Percentiles rank a stretch among this genome's conserved stretches.
Conservation (phyloP, 1,140 invertebrate genomes). For the Portunus trituberculatus region DNA sequence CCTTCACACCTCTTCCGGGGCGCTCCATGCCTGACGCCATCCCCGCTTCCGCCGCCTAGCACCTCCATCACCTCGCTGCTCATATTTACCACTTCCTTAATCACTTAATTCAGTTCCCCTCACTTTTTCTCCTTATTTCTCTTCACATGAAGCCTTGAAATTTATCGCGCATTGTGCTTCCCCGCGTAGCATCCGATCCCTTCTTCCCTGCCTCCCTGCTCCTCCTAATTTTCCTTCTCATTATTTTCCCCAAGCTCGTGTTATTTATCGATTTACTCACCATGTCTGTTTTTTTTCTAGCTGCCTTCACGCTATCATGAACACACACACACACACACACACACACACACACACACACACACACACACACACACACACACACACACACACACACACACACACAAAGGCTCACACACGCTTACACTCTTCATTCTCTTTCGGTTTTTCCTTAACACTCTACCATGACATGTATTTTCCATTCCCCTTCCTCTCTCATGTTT, state of each 20-base stretch:
- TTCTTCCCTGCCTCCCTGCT: background rate
- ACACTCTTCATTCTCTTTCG: background rate
- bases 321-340: background rate
- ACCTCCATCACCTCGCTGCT: background rate
- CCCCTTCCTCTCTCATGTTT: background rate
- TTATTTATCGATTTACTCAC: background rate
- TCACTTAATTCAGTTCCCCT: background rate
- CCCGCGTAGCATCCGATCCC: background rate
- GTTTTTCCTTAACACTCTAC: background rate
- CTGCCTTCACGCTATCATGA: background rate
- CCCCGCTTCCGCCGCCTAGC: background rate
- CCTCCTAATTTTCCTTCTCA: background rate
- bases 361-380: constrained; percentile 21
- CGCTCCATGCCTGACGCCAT: background rate
- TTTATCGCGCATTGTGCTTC: background rate
- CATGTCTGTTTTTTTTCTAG: background rate
- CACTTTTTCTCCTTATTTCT: background rate
- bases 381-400: background rate
- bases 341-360: constrained; percentile 36
- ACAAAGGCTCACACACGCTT: background rate
- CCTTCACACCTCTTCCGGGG: background rate
- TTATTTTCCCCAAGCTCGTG: background rate
- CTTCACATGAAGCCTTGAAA: background rate
- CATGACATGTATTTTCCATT: background rate
- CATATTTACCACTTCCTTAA: constrained; percentile 12